Base-by-base conservation (phyloP, 2,888 invertebrate species). In the Drosophila barbarae region DNA sequence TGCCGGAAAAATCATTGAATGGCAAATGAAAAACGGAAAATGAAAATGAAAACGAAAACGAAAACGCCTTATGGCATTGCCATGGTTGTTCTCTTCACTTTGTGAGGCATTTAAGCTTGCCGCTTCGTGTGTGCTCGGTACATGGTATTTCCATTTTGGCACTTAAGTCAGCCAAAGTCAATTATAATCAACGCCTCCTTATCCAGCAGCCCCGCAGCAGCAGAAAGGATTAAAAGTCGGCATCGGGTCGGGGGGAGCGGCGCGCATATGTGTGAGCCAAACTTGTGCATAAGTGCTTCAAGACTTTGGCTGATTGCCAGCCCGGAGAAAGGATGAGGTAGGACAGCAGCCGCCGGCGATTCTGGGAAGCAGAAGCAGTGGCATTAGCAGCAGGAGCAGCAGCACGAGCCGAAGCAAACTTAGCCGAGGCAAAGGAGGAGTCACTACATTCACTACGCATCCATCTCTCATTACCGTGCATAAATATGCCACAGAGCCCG, bases 81-180 rank as follows among this genome's bases (percentile, higher is more conserved):
- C 38, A 60, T 61, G 42, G 41, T 9, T 23, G 41, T 9, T n/a
- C 36, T 9, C 35, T 13, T 1, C 8, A 15, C 23, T n/a, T 23
- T 44, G 15, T 41, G 54, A 21, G 13, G 44, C 61, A 58, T 70
- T 70, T 46, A 46, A 34, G 51, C 64, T 54, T 38, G 26, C 51
- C 46, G 64, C 64, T 21, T 55, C 49, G 55, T 64, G 64, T 69
- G 66, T 65, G 72, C 44, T 15, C 2, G 84, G 42, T 87, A 89
- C 89, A 89, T 78, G 87, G 74, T 78, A 88, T 88, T 89, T 89
- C 89, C 89, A 89, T 89, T 81, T 88, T 79, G 81, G 85, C 85
- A 86, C 87, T 86, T 86, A 88, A 88, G 87, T 85, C 88, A 87
- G 81, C 77, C 77, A 86, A 88, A 87, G 87, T 87, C 87, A 88